Base-by-base conservation (phyloP, 2,888 invertebrate genomes). In the Monopis laevigella region DNA sequence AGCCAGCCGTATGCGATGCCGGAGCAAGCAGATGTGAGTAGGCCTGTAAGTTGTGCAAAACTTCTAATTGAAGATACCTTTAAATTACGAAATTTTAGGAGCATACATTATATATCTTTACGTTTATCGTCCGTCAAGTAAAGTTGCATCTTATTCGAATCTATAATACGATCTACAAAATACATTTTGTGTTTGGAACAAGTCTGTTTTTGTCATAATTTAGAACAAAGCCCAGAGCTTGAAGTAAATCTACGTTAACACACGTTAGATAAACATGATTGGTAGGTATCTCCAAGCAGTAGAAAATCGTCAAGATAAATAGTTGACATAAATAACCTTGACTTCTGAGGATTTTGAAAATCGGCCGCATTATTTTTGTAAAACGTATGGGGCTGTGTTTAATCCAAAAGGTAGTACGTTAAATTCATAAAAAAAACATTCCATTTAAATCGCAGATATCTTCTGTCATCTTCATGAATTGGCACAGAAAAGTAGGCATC, bases 361-460 rank as follows among this genome's bases (percentile, higher is more conserved):
- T n/a, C n/a, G n/a, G n/a, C n/a, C n/a, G n/a, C n/a, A n/a, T n/a
- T n/a, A n/a, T n/a, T n/a, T n/a, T n/a, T n/a, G n/a, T n/a, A n/a
- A n/a, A n/a, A n/a, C n/a, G n/a, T n/a, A n/a, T n/a, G n/a, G n/a
- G n/a, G n/a, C n/a, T n/a, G n/a, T n/a, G n/a, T n/a, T n/a, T n/a
- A n/a, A n/a, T n/a, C n/a, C 6, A 24, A 24, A 24, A 24, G 24
- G 24, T 7, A 24, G 24, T 24, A 24, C 24, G 10, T 24, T 24
- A 24, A 24, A 24, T 24, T 24, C 24, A 10, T 7, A 24, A 7
- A 24, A 24, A 7, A 7, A 24, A 10, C 5, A 5, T 24, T 24
- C 24, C 3, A 6, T 11, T 14, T 8, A 50, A 13, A 17, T 45
- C 43, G 46, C 46, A 48, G 18, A 47, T 48, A 3, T 40, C 48